phyloP scores from a whole-genome alignment of 2,888 invertebrate species.

The Exephanes ischioxanthus region DNA sequence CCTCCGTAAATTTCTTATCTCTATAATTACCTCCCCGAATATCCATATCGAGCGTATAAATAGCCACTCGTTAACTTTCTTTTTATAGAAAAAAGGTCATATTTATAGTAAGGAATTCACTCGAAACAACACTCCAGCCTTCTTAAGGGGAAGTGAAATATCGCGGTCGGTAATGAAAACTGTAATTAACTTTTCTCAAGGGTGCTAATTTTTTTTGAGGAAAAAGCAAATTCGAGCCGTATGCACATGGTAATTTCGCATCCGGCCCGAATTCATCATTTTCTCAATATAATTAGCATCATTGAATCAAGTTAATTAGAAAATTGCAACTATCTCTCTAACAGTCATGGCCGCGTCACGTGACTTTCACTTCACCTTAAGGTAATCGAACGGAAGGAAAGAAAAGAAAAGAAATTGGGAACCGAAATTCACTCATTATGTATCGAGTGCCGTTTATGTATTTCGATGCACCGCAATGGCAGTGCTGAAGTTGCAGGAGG shows the following conservation, averaged over 20 bases:
- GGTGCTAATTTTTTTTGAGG: too few species aligned
- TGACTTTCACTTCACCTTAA: too few species aligned
- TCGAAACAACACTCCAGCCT: background rate
- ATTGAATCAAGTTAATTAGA: too few species aligned
- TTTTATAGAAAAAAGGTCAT: background rate
- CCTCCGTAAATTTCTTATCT: constrained; percentile 27
- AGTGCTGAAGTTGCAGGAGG: background rate
- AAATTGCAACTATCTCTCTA: too few species aligned
- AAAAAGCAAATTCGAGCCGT: too few species aligned
- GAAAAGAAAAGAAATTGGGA: background rate
- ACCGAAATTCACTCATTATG: constrained; percentile 14
- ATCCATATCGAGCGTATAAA: background rate
- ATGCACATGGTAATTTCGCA: too few species aligned
- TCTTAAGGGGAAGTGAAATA: background rate
- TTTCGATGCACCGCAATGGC: background rate
- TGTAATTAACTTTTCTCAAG: too few species aligned
- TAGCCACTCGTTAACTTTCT: background rate
- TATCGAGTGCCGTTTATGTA: background rate
- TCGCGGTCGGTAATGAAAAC: too few species aligned
- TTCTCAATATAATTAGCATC: too few species aligned
- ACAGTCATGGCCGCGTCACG: too few species aligned
- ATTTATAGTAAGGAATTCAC: constrained; percentile 24
- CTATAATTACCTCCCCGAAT: background rate
- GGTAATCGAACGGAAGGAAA: background rate
- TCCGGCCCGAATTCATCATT: too few species aligned